Evolutionary conservation across 2,113 vertebrate genomes (phyloP), one percentile per base, ranked within the genome.

Genomic region (Mesocricetus auratus): DNA sequence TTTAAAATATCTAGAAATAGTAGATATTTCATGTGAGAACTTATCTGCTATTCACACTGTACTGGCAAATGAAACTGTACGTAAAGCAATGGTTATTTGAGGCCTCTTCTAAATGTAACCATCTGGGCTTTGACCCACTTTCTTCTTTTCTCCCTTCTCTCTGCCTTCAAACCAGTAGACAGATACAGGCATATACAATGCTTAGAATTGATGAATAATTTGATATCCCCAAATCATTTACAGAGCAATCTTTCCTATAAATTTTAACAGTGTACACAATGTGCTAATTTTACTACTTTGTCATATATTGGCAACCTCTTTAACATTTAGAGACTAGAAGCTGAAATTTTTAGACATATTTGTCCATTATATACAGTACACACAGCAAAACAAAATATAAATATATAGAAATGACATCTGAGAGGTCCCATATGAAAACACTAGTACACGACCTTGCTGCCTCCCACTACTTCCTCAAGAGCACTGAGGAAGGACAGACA

Each of bases 261-360:
- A 93, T 86, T 94, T 91, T 73, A 94, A 93, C 45, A 88, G 50
- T 19, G 2, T 92, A 89, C 12, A 94, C 86, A 93, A 93, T n/a
- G 58, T 62, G 78, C 45, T 95, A 71, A 77, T 71, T 96, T n/a
- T n/a, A n/a, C n/a, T n/a, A n/a, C n/a, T n/a, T 96, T 66, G 83
- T 96, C 94, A 95, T 92, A 87, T 45, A 36, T 36, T 69, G 85
- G 85, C 64, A 87, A 87, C 21, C 64, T 69, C 53, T 89, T 60
- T 58, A 94, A 93, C 53, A 91, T 89, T 64, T 89, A 90, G 31
- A 81, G 66, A 90, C 73, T 89, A 88, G 89, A 73, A 74, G 64
- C 33, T n/a, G n/a, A n/a, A n/a, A n/a, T n/a, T n/a, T n/a, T n/a
- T n/a, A 82, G 69, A 92, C 90, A 74, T 64, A 64, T 39, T n/a